Conservation (phyloP, 2,888 invertebrate genomes). For the Cynaeus angustus region DNA sequence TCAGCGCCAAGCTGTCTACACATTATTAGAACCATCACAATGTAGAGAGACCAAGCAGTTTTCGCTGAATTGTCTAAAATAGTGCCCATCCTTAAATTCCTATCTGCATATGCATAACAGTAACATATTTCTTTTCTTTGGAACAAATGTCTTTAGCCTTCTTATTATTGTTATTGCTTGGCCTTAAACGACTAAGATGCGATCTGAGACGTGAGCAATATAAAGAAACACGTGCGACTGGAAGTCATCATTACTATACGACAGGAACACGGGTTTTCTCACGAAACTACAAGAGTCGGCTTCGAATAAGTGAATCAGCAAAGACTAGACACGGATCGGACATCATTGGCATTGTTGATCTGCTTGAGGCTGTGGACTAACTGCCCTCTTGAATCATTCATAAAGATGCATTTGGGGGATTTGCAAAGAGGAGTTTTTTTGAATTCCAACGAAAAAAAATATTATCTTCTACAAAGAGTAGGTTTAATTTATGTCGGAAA, state of each 20-base stretch:
- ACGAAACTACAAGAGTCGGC: constrained; percentile 59
- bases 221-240: constrained; percentile 59
- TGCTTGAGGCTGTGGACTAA: constrained; percentile 28
- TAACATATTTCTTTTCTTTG: neutral
- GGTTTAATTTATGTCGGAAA: neutral
- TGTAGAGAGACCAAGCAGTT: no score
- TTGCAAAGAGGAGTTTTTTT: constrained; percentile 11
- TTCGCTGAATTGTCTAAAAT: no score
- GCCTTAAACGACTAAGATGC: constrained; percentile 8
- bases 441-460: neutral
- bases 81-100: no score
- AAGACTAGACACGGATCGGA: constrained; percentile 42
- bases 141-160: constrained; percentile 1
- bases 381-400: constrained; percentile 47
- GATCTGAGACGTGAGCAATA: constrained; percentile 33
- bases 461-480: neutral
- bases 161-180: constrained; percentile 8
- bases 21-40: neutral
- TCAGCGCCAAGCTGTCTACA: constrained; percentile 35
- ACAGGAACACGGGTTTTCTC: constrained; percentile 67
- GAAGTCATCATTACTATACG: constrained; percentile 63
- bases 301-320: constrained; percentile 58
- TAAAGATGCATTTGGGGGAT: constrained; percentile 41
- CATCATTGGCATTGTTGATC: constrained; percentile 45
- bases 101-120: no score